Evolutionary conservation across 2,797 vertebrate species (phyloP).

Genomic region (Poeciliopsis presidionis): DNA sequence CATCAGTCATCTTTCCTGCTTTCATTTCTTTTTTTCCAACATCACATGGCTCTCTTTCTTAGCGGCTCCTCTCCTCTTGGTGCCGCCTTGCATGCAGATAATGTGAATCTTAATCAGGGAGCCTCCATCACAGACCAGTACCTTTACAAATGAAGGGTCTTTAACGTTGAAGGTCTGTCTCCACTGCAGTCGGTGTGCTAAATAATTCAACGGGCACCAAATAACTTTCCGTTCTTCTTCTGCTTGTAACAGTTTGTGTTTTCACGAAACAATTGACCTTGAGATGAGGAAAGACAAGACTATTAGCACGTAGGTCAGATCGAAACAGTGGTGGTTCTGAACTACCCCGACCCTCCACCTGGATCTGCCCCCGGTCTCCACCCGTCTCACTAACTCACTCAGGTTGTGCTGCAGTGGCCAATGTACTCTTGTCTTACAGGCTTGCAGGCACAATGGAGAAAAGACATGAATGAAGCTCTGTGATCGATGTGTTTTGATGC

Average conservation of each 20-base stretch:
- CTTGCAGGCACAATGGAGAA: not conserved
- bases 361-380: not conserved
- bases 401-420: not conserved
- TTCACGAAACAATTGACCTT: not conserved
- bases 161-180: slow-evolving; percentile 40
- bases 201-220: slow-evolving; percentile 45
- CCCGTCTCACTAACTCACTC: not conserved
- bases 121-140: slow-evolving; percentile 37
- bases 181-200: slow-evolving; percentile 33
- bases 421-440: not conserved
- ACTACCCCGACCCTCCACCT: not conserved
- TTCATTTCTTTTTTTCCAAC: not conserved
- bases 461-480: not conserved
- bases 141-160: slow-evolving; percentile 57
- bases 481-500: not conserved
- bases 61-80: not conserved
- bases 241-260: not conserved
- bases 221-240: not conserved
- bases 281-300: not conserved
- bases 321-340: not conserved
- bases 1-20: slow-evolving; percentile 7
- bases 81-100: not conserved
- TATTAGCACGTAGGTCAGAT: not conserved
- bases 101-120: slow-evolving; percentile 48
- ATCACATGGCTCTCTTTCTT: not conserved